These are phyloP conservation scores for Branchinecta lindahli DNA, from an alignment of 1,140 invertebrate species.

Conservation along the genomic window DNA sequence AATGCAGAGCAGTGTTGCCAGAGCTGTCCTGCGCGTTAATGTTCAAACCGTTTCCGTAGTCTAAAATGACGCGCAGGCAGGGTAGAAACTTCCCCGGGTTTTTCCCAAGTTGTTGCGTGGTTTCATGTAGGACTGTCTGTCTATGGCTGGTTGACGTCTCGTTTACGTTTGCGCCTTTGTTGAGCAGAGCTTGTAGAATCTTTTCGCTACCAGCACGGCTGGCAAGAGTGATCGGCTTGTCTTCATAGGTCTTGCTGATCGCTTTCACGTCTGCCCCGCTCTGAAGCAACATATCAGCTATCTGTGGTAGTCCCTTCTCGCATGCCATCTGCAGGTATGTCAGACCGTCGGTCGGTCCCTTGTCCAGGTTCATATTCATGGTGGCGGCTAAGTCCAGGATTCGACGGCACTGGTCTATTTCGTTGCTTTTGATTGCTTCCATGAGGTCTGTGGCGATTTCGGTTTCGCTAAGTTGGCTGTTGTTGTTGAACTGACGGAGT, in stretches of 20 bases:
- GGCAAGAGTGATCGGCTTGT: conserved; percentile 38
- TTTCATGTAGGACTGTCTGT: conserved; percentile 37
- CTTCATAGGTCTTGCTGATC: conserved; percentile 27
- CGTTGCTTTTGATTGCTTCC: neutral
- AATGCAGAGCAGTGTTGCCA: conserved; percentile 62
- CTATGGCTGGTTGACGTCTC: conserved; percentile 30
- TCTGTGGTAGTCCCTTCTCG: conserved; percentile 26
- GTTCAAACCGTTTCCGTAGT: conserved; percentile 21
- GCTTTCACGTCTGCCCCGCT: conserved; percentile 41
- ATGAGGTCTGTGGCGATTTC: neutral
- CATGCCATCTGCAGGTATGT: conserved; percentile 20
- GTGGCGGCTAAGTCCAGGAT: neutral
- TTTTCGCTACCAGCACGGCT: conserved; percentile 41
- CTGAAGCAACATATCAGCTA: conserved; percentile 39
- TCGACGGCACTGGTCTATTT: neutral
- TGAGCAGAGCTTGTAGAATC: conserved; percentile 42
- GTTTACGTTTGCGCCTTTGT: conserved; percentile 35
- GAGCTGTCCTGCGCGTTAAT: conserved; percentile 44
- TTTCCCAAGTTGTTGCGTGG: conserved; percentile 14
- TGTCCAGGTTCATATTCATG: neutral
- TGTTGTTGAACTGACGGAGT: neutral
- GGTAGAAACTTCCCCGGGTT: conserved; percentile 11
- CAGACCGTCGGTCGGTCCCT: neutral
- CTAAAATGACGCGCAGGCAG: conserved; percentile 15
- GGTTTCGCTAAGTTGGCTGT: neutral